These are phyloP conservation scores for Aldabrachelys gigantea DNA, from an alignment of 2,113 vertebrate genomes.

Conservation along the genomic window DNA sequence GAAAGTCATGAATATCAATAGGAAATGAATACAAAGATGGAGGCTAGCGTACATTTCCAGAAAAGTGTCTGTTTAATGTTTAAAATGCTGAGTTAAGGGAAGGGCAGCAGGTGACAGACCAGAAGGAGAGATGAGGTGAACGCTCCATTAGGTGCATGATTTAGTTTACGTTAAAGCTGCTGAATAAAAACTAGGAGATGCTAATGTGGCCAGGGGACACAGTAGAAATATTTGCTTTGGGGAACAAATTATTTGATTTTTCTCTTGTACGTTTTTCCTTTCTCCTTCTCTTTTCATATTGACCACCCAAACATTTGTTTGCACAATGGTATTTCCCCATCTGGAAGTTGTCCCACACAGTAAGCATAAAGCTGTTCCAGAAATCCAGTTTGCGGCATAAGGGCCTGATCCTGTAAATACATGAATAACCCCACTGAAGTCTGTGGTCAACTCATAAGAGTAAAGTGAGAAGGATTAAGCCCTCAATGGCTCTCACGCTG, in stretches of 20 bases:
- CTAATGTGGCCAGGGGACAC: not conserved
- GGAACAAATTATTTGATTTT: not conserved
- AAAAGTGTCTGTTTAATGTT: not conserved
- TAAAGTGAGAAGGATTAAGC: not conserved
- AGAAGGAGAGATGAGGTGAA: not conserved
- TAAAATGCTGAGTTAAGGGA: not conserved
- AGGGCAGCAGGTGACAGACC: not conserved
- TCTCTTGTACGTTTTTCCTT: not conserved
- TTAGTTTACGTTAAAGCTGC: not conserved
- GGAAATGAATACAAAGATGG: not conserved
- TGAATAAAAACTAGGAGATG: not conserved
- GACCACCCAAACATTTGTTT: not conserved
- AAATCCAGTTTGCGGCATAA: not conserved
- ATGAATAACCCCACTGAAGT: not conserved
- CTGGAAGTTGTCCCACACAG: not conserved
- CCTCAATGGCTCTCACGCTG: no score
- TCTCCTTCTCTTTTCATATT: not conserved
- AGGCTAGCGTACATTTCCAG: not conserved
- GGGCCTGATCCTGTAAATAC: not conserved
- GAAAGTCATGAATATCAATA: not conserved
- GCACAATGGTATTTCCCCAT: not conserved
- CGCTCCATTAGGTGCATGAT: not conserved
- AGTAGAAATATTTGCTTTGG: not conserved
- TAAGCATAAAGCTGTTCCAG: not conserved
- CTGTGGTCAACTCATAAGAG: fast-evolving